A percentile compares a stretch with the other conserved stretches of the same genome.
phyloP scores from a whole-genome alignment of 2,888 invertebrate species.

The Osmoderma eremita region DNA sequence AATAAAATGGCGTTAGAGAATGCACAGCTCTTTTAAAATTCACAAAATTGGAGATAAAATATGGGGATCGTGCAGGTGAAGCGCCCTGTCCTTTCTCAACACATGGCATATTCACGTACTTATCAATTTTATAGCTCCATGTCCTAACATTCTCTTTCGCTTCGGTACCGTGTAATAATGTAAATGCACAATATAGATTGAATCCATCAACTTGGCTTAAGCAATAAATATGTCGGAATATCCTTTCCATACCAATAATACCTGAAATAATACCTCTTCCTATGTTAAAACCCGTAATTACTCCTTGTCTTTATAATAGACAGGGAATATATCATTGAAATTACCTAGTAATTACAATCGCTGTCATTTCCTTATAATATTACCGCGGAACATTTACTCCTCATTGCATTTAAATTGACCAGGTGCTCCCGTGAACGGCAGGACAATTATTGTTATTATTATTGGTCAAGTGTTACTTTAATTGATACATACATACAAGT shows the following conservation, averaged over 20 bases:
- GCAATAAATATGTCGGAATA: conserved; percentile 31
- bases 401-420: conserved; percentile 33
- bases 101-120: no score
- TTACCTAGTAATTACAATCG: conserved; percentile 28
- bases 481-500: conserved; percentile 12
- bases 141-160: conserved; percentile 2
- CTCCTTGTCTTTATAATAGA: conserved; percentile 32
- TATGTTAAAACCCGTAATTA: conserved; percentile 25
- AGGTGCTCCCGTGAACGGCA: conserved; percentile 17
- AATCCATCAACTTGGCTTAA: conserved; percentile 22
- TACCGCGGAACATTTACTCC: conserved; percentile 29
- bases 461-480: conserved; percentile 27
- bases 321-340: conserved; percentile 32
- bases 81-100: no score
- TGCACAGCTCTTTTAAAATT: no score
- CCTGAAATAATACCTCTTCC: conserved; percentile 25
- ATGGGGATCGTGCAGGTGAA: no score
- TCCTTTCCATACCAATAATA: conserved; percentile 25
- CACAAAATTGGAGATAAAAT: no score
- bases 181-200: conserved; percentile 3
- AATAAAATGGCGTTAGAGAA: no score
- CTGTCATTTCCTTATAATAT: conserved; percentile 31
- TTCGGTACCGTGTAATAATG: conserved; percentile 9
- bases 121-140: conserved; percentile 18
- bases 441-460: conserved; percentile 36